Conservation (phyloP, 2,888 invertebrate species). For the Clivina fossor region DNA sequence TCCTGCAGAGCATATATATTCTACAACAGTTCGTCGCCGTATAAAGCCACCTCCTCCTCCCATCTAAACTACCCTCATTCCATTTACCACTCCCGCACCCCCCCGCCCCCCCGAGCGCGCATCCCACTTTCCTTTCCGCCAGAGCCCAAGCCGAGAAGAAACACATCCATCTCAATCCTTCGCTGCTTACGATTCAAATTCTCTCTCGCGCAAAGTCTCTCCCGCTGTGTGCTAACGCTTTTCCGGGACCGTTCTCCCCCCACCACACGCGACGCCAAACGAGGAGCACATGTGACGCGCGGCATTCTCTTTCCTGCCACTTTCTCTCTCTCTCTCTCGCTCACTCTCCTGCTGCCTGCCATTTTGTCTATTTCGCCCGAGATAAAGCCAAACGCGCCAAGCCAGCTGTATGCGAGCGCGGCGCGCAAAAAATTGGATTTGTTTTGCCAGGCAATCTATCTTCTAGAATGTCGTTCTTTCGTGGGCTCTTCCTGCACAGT, state of each 20-base stretch:
- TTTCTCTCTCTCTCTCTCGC: constrained; percentile 26
- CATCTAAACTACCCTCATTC: background rate
- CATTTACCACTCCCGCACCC: background rate
- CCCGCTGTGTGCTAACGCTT: background rate
- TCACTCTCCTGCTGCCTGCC: constrained; percentile 36
- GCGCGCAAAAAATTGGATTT: constrained; percentile 33
- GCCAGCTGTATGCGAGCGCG: background rate
- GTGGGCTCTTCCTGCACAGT: no score
- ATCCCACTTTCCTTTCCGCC: no score
- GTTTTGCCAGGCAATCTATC: constrained; percentile 33
- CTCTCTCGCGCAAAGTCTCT: background rate
- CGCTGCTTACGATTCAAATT: constrained; percentile 9
- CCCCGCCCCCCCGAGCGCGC: constrained; percentile 1
- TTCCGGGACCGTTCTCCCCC: constrained; percentile 39
- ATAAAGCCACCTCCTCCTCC: background rate
- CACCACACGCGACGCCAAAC: constrained; percentile 38
- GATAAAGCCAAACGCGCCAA: constrained; percentile 19
- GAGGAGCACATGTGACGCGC: constrained; percentile 34
- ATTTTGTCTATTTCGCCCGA: constrained; percentile 33
- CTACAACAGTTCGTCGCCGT: no score
- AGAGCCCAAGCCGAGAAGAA: no score
- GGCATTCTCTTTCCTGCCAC: constrained; percentile 44
- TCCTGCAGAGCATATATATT: no score
- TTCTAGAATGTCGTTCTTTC: constrained; percentile 31
- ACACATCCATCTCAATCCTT: constrained; percentile 32